These are phyloP conservation scores for Eclectus roratus DNA, from an alignment of 2,113 vertebrate species.

Conservation along the genomic window DNA sequence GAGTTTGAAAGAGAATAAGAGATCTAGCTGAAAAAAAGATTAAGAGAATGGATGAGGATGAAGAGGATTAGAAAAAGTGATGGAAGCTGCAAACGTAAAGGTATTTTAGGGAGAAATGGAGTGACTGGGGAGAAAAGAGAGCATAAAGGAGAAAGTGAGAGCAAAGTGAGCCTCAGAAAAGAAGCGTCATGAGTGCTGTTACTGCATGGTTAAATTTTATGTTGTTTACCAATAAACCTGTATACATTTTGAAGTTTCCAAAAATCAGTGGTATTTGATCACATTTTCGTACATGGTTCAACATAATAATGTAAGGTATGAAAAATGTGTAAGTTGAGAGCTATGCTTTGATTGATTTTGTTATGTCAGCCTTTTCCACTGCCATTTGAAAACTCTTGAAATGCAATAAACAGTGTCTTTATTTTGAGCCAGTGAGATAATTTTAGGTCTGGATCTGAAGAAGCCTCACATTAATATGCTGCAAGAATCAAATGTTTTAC, in stretches of 20 bases:
- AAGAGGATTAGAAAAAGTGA: background rate
- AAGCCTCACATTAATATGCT: background rate
- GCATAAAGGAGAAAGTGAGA: background rate
- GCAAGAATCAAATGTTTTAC: background rate
- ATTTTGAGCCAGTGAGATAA: background rate
- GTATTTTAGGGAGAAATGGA: background rate
- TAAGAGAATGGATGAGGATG: background rate
- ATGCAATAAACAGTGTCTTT: conserved; percentile 16
- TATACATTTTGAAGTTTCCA: background rate
- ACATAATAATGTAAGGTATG: background rate
- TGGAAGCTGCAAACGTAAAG: background rate
- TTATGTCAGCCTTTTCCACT: background rate
- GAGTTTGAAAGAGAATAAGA: background rate
- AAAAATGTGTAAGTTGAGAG: conserved; percentile 28
- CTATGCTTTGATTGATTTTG: conserved; percentile 19
- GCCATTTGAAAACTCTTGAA: conserved; percentile 19
- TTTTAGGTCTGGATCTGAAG: background rate
- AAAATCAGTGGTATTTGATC: conserved; percentile 19
- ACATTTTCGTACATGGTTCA: conserved; percentile 13
- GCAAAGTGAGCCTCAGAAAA: background rate
- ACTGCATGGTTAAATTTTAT: background rate
- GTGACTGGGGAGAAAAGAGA: background rate
- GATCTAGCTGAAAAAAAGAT: background rate
- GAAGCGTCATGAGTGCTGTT: background rate
- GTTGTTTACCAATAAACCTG: background rate